Evolutionary conservation across 2,797 vertebrate genomes (phyloP).

Genomic region (Gymnocypris eckloni): DNA sequence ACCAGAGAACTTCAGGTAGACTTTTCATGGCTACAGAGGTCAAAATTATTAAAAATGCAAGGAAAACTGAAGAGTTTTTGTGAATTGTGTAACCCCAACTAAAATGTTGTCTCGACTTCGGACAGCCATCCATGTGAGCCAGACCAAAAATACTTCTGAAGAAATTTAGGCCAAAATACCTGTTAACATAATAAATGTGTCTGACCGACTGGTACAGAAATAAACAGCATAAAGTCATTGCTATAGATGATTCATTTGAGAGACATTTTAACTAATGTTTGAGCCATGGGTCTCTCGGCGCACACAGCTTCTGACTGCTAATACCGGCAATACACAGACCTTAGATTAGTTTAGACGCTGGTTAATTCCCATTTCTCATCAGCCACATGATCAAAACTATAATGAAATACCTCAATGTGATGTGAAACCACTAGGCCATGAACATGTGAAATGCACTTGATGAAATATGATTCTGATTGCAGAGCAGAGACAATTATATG

Average conservation of each 20-base stretch:
- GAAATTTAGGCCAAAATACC: not conserved
- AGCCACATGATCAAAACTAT: conserved; percentile 7
- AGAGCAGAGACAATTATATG: conserved; percentile 35
- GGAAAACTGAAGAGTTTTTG: not conserved
- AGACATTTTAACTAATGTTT: conserved; percentile 24
- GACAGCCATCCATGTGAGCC: not conserved
- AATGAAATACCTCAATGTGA: too few species aligned
- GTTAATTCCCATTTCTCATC: conserved; percentile 46
- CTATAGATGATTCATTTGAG: conserved; percentile 34
- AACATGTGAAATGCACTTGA: conserved; percentile 18
- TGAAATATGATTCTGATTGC: conserved; percentile 30
- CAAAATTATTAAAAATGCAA: not conserved
- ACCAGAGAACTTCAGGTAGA: not conserved
- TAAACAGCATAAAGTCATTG: not conserved
- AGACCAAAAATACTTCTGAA: conserved; percentile 5
- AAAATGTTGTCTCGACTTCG: not conserved
- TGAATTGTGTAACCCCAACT: not conserved
- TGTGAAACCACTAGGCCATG: conserved; percentile 2
- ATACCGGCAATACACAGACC: not conserved
- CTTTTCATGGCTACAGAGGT: not conserved
- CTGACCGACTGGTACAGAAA: not conserved
- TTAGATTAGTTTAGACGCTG: conserved; percentile 20
- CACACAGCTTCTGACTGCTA: conserved; percentile 12
- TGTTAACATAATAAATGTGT: conserved; percentile 9
- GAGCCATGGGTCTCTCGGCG: not conserved